Percentiles rank a stretch among this genome's conserved stretches.
Conservation (phyloP, 2,797 vertebrate genomes). For the Sandelia bainsii region DNA sequence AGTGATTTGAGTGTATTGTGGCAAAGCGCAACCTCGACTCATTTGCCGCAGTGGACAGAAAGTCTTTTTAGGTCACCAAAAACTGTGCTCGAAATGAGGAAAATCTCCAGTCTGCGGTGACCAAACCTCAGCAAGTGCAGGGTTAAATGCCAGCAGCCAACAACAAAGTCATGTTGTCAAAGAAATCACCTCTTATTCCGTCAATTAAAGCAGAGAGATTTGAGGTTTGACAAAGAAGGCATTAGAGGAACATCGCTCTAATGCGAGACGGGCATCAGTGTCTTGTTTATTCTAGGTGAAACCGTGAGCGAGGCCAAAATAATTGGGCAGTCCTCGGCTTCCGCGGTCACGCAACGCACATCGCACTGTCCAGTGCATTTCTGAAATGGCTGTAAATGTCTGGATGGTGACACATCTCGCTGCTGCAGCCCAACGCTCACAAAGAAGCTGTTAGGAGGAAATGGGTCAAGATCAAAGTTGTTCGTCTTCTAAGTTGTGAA, state of each 20-base stretch:
- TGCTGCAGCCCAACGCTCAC: conserved; percentile 23
- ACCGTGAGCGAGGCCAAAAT: conserved; percentile 54
- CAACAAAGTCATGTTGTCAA: conserved; percentile 21
- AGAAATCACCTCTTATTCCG: conserved; percentile 52
- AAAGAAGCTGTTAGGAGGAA: conserved; percentile 68
- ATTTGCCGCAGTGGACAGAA: not conserved
- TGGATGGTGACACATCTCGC: conserved; percentile 58
- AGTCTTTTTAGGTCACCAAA: conserved; percentile 2
- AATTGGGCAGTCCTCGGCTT: conserved; percentile 68
- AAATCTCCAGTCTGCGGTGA: not conserved
- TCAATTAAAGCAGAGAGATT: conserved; percentile 42
- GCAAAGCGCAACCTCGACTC: not conserved
- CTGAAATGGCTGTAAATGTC: conserved; percentile 66
- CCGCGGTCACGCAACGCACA: conserved; percentile 52
- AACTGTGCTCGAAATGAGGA: not conserved
- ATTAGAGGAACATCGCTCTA: conserved; percentile 50
- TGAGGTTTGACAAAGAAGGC: conserved; percentile 58
- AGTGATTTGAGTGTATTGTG: too few species aligned
- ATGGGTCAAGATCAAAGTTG: conserved; percentile 80
- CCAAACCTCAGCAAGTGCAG: not conserved
- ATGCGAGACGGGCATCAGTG: conserved; percentile 51
- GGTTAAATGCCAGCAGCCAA: conserved; percentile 17
- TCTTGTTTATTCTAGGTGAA: conserved; percentile 76
- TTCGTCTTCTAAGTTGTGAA: conserved; percentile 51
- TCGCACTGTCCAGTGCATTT: conserved; percentile 70